Base-by-base conservation (phyloP, 35 echinoderm and acorn worm species). In the Acanthaster planci region DNA sequence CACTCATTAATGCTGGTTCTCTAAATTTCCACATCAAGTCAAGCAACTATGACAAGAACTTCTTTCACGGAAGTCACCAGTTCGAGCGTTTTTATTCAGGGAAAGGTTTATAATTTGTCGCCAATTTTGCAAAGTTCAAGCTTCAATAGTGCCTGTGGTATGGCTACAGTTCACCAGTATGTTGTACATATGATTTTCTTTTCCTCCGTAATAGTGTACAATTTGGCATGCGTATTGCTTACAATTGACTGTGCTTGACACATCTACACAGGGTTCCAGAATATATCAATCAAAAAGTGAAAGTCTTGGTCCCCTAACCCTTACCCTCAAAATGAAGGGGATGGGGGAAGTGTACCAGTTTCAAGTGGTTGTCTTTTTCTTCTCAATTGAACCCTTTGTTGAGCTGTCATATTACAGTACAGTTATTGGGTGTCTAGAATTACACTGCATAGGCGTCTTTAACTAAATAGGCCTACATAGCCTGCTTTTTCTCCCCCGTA, bases 181-280 rank as follows among this genome's bases (percentile, higher is more conserved):
- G 34, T 34, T 72, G 64, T 72, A 72, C 30, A 72, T 72, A 72
- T 72, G 64, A 72, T 72, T 72, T 72, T 72, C 30, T 47, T 72
- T 72, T 72, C 26, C 57, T 34, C 30, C 64, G 30, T 29, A n/a
- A 72, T 72, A 72, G 64, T 72, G 64, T 72, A 72, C 34, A 72
- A 21, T 34, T 72, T 26, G 7, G 64, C 64, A 72, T 72, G 64
- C 42, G 12, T 47, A 47, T 47, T 47, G 42, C 64, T 72, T 34
- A 31, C 64, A 72, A 72, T 72, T 34, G 64, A 72, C 64, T 8
- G 15, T 72, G 64, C 34, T 34, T 2, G 64, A 72, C 34, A 72
- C 34, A 31, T 26, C 26, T 72, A 72, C 26, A 72, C 8, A 72
- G 64, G 64, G 34, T 72, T 34, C 14, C 64, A 26, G 42, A 12